These are phyloP conservation scores for Odontomachus brunneus DNA, from an alignment of 1,140 invertebrate species.

Conservation along the genomic window DNA sequence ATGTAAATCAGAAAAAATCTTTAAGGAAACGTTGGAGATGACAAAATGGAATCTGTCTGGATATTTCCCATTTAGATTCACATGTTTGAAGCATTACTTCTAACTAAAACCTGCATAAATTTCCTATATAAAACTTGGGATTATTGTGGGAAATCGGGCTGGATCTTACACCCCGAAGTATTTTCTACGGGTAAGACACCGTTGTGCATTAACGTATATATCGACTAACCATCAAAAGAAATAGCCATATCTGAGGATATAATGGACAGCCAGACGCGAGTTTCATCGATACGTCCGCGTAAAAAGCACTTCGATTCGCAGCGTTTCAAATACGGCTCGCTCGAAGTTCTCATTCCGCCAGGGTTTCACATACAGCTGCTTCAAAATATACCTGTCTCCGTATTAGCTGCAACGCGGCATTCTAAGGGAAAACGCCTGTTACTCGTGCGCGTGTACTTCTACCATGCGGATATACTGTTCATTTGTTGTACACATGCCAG, in stretches of 20 bases:
- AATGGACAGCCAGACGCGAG: neutral
- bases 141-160: too few relatives aligned
- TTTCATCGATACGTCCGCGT: constrained; percentile 1
- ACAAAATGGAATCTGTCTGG: too few relatives aligned
- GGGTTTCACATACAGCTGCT: constrained; percentile 13
- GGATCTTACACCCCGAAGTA: too few relatives aligned
- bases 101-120: too few relatives aligned
- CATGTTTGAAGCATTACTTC: too few relatives aligned
- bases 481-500: constrained; percentile 28
- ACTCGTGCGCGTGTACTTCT: neutral
- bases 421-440: constrained; percentile 46
- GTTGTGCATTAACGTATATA: neutral
- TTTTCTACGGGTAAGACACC: too few relatives aligned
- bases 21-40: too few relatives aligned
- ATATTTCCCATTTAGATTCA: too few relatives aligned
- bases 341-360: neutral
- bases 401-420: constrained; percentile 6
- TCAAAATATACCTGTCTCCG: constrained; percentile 28
- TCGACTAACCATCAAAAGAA: neutral
- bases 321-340: neutral
- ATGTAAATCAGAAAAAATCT: too few relatives aligned
- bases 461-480: constrained; percentile 29
- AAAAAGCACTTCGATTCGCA: constrained; percentile 26
- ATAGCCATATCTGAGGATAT: neutral
- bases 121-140: too few relatives aligned